A percentile compares a stretch with the other conserved stretches of the same genome.
Evolutionary conservation across 2,888 invertebrate species (phyloP).

Genomic region (Clistopyga incitator): DNA sequence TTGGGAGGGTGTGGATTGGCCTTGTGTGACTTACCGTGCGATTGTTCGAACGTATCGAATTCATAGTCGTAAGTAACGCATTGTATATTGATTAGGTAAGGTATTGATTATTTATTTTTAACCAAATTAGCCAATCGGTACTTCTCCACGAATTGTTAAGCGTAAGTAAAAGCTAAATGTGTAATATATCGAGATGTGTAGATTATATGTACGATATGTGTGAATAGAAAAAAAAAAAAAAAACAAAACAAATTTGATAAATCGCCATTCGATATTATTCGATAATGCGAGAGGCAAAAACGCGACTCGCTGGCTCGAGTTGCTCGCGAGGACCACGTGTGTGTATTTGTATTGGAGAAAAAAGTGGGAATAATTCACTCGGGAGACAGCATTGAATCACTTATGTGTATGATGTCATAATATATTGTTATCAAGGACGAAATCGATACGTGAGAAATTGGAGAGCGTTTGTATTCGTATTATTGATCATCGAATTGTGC

Average conservation of each 20-base stretch:
- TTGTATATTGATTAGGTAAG: slow-evolving; percentile 4
- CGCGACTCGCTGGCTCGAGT: slow-evolving; percentile 55
- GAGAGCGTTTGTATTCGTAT: slow-evolving; percentile 17
- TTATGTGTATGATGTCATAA: slow-evolving; percentile 13
- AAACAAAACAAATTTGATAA: slow-evolving; percentile 14
- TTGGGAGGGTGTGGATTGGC: too few species aligned
- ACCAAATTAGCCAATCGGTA: slow-evolving; percentile 7
- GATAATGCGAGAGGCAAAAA: background rate
- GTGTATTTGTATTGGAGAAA: slow-evolving; percentile 43
- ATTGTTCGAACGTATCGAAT: background rate
- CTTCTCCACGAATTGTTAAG: slow-evolving; percentile 32
- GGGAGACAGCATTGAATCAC: background rate
- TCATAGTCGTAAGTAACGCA: background rate
- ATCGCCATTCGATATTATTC: slow-evolving; percentile 1
- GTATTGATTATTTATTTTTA: background rate
- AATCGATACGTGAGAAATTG: background rate
- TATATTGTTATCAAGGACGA: slow-evolving; percentile 28
- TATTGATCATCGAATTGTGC: slow-evolving; percentile 64
- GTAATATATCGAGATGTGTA: slow-evolving; percentile 28
- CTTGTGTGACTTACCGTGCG: too few species aligned
- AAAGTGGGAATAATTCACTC: slow-evolving; percentile 1
- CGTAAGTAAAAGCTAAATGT: slow-evolving; percentile 2
- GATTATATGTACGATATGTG: slow-evolving; percentile 28
- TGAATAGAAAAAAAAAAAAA: slow-evolving; percentile 7
- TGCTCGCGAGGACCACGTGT: slow-evolving; percentile 12